Evolutionary conservation across 1,140 invertebrate genomes (phyloP).

Genomic region (Drosophila sechellia): DNA sequence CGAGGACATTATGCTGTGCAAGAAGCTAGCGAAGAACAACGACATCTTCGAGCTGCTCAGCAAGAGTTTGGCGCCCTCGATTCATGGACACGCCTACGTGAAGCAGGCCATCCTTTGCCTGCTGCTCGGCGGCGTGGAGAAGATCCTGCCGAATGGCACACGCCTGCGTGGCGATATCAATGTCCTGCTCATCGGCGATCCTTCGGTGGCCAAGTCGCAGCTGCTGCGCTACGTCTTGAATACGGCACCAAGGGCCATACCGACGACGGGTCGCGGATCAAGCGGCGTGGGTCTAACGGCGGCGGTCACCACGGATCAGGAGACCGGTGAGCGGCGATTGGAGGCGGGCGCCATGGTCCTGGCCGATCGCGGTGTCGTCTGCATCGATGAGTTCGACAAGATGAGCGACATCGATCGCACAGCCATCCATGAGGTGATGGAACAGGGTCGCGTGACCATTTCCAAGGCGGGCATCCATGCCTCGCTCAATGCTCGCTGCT

Average conservation of each 20-base stretch:
- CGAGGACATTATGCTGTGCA: constrained; percentile 96
- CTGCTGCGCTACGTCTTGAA: constrained; percentile 96
- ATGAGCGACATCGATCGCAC: constrained; percentile 99
- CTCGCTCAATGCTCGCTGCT: constrained; percentile 98
- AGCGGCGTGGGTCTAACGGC: constrained; percentile 99
- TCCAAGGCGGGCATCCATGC: constrained; percentile 99
- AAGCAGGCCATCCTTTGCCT: constrained; percentile 99
- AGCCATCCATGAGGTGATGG: constrained; percentile 99
- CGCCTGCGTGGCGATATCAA: constrained; percentile 99
- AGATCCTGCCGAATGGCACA: constrained; percentile 97
- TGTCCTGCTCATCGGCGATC: constrained; percentile 98
- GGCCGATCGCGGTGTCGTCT: constrained; percentile 98
- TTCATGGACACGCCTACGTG: constrained; percentile 98
- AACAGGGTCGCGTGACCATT: constrained; percentile 97
- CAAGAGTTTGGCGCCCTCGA: constrained; percentile 98
- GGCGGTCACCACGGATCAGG: constrained; percentile 97
- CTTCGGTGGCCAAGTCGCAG: constrained; percentile 99
- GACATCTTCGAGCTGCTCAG: constrained; percentile 96
- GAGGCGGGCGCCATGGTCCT: constrained; percentile 99
- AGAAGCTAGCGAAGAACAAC: constrained; percentile 91
- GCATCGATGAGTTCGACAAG: constrained; percentile 99
- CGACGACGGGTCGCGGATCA: constrained; percentile 97
- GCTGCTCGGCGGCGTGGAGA: constrained; percentile 97
- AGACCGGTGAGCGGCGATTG: constrained; percentile 95
- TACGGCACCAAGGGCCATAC: constrained; percentile 97